A percentile compares a stretch with the other conserved stretches of the same genome.
phyloP scores from a whole-genome alignment of 1,140 invertebrate genomes.

The Gonioctena quinquepunctata region DNA sequence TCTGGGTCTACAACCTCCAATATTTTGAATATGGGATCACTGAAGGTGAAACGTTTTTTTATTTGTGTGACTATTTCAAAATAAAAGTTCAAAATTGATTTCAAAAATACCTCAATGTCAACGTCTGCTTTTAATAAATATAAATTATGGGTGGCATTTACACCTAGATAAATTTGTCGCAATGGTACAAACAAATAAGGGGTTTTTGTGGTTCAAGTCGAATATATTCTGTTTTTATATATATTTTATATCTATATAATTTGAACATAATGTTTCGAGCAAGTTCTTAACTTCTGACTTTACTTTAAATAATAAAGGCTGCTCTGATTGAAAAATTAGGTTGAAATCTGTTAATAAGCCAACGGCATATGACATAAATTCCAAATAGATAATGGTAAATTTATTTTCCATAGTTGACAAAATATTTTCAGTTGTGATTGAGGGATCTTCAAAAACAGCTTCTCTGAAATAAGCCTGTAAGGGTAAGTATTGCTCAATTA shows the following conservation, averaged over 20 bases:
- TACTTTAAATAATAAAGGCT: constrained; percentile 40
- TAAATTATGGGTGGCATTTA: background rate
- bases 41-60: background rate
- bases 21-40: background rate
- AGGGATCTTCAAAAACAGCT: constrained; percentile 47
- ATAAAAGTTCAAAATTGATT: background rate
- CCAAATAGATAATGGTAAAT: constrained; percentile 43
- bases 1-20: constrained; percentile 7
- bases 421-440: constrained; percentile 47
- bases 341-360: constrained; percentile 46
- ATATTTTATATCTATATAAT: constrained; percentile 17
- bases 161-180: background rate
- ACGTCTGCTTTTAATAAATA: background rate
- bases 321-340: constrained; percentile 47
- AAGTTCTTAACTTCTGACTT: constrained; percentile 38
- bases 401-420: constrained; percentile 38
- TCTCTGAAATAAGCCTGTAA: constrained; percentile 48
- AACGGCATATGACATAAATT: constrained; percentile 47
- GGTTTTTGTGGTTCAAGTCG: background rate
- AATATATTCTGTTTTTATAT: background rate
- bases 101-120: background rate
- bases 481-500: constrained; percentile 29
- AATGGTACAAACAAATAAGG: background rate
- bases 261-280: constrained; percentile 11
- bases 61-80: background rate